phyloP scores from a whole-genome alignment of 2,797 vertebrate species.

The Lycodopsis pacificus region DNA sequence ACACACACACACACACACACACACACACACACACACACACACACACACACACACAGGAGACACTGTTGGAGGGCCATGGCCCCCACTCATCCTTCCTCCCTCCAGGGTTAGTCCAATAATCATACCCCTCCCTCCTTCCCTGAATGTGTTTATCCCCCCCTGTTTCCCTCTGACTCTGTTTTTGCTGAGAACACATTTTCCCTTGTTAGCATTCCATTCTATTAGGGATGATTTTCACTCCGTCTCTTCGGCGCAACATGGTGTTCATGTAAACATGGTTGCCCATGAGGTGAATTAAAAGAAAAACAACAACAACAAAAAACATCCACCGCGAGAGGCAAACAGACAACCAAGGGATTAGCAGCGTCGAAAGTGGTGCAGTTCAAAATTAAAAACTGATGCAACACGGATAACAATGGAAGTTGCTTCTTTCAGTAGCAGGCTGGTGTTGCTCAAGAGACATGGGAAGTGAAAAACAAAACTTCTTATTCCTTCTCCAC shows the following conservation, averaged over 20 bases:
- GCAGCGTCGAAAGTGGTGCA: conserved; percentile 19
- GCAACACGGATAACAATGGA: conserved; percentile 2
- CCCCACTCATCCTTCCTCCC: conserved; percentile 64
- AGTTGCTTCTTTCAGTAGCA: conserved; percentile 1
- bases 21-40: conserved; percentile 22
- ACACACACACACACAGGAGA: conserved; percentile 42
- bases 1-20: conserved; percentile 40
- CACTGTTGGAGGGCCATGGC: conserved; percentile 72
- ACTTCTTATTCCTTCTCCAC: conserved; percentile 47
- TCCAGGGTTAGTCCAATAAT: conserved; percentile 69
- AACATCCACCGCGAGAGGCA: conserved; percentile 5
- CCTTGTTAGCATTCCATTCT: conserved; percentile 55
- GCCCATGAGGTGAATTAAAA: conserved; percentile 12
- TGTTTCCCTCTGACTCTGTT: conserved; percentile 46
- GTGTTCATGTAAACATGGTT: conserved; percentile 37
- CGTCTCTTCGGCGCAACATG: conserved; percentile 37
- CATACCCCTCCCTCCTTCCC: conserved; percentile 52
- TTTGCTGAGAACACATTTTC: conserved; percentile 68
- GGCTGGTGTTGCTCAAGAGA: not conserved
- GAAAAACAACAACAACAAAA: conserved; percentile 12
- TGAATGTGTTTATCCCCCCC: conserved; percentile 61
- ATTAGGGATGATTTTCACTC: conserved; percentile 57
- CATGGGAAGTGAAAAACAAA: conserved; percentile 25
- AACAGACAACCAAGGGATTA: conserved; percentile 5
- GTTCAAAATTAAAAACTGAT: conserved; percentile 39